A percentile compares a stretch with the other conserved stretches of the same genome.
Conservation (phyloP, 2,797 vertebrate species). For the Acipenser oxyrinchus region DNA sequence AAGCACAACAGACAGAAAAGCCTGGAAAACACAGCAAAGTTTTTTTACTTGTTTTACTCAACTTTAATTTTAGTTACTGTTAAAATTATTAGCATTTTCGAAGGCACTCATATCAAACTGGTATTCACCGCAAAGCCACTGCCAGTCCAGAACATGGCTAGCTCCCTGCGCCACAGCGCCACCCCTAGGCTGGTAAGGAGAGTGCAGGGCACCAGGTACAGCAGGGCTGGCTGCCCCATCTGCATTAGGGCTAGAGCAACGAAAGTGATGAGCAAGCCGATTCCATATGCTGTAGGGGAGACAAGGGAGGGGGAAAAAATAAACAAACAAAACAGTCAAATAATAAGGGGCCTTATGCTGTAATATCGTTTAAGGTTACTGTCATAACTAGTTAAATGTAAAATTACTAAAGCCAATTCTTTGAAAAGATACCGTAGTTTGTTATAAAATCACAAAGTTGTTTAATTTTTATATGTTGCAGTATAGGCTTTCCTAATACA, state of each 20-base stretch:
- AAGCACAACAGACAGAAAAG: no score
- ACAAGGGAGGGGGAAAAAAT: no score
- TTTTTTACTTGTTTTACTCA: conserved; percentile 66
- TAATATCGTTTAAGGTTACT: no score
- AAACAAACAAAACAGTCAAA: no score
- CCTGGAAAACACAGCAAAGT: no score
- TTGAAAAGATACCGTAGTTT: no score
- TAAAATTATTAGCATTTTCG: conserved; percentile 57
- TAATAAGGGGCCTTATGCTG: no score
- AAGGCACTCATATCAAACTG: conserved; percentile 90
- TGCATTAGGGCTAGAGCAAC: conserved; percentile 89
- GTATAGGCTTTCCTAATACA: neutral
- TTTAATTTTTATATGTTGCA: neutral
- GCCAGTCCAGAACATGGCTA: conserved; percentile 90
- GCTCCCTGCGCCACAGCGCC: conserved; percentile 85
- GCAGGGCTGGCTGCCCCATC: conserved; percentile 86
- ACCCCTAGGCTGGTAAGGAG: conserved; percentile 78
- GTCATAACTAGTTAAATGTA: no score
- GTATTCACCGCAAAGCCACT: conserved; percentile 99
- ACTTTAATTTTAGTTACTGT: conserved; percentile 78
- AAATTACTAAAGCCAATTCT: no score
- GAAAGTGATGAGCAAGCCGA: conserved; percentile 92
- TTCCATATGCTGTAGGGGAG: conserved; percentile 69
- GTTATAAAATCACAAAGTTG: neutral
- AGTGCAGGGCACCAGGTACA: conserved; percentile 95